Evolutionary conservation across 2,113 vertebrate genomes (phyloP).

Genomic region (Ornithorhynchus anatinus): DNA sequence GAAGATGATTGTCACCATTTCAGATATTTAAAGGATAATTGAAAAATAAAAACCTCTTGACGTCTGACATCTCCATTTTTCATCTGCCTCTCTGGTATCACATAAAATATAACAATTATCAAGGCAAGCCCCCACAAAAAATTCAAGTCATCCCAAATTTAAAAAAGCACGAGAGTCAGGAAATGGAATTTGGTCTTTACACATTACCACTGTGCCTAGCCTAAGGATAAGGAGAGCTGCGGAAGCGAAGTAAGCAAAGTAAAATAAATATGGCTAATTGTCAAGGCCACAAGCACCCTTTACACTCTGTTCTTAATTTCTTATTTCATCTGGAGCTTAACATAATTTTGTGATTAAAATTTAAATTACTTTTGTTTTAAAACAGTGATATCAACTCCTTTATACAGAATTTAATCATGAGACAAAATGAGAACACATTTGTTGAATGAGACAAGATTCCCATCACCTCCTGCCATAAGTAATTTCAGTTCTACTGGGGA

Average conservation of each 20-base stretch:
- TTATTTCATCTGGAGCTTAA: conserved; percentile 10
- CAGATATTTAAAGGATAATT: conserved; percentile 28
- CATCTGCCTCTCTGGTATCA: conserved; percentile 9
- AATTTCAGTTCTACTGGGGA: background rate
- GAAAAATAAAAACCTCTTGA: conserved; percentile 29
- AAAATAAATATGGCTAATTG: too few relatives aligned
- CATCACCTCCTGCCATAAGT: background rate
- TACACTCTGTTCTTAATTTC: background rate
- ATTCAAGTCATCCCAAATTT: background rate
- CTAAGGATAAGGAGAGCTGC: background rate
- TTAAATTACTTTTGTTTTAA: background rate
- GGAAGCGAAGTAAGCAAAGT: background rate
- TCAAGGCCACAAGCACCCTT: background rate
- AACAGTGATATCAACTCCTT: background rate
- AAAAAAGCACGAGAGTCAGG: background rate
- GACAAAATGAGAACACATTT: background rate
- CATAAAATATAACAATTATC: conserved; percentile 23
- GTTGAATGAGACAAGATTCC: background rate
- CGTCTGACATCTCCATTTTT: background rate
- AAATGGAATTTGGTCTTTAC: background rate
- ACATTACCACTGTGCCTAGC: background rate
- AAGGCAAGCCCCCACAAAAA: background rate
- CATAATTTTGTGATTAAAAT: background rate
- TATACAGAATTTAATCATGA: background rate
- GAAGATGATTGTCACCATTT: conserved; percentile 1